Evolutionary conservation across 2,888 invertebrate species (phyloP).

Genomic region (Ellobium chinense): DNA sequence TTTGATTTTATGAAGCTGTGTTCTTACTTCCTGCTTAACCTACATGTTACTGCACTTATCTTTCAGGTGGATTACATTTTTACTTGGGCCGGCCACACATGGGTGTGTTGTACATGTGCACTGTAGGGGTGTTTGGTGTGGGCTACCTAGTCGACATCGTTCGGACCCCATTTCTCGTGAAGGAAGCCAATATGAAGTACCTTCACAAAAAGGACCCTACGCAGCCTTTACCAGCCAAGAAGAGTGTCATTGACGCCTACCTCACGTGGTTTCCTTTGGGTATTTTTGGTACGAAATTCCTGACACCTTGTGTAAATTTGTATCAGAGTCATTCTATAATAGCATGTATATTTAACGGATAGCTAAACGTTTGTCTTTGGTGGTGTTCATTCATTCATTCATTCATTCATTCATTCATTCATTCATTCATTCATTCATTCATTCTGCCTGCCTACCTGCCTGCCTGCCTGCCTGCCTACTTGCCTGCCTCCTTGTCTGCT

Average conservation of each 20-base stretch:
- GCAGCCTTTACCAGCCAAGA: not conserved
- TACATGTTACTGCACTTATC: not conserved
- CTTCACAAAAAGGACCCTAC: conserved; percentile 19
- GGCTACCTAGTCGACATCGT: conserved; percentile 9
- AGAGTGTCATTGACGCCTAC: conserved; percentile 8
- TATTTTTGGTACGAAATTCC: not conserved
- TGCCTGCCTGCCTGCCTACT: no score
- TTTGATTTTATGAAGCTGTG: no score
- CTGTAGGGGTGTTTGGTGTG: not conserved
- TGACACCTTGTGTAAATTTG: no score
- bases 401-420: no score
- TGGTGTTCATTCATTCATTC: no score
- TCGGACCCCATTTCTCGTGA: not conserved
- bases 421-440: no score
- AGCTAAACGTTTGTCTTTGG: no score
- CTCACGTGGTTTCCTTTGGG: conserved; percentile 20
- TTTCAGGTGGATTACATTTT: conserved; percentile 11
- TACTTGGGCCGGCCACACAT: conserved; percentile 4
- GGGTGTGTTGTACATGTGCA: conserved; percentile 9
- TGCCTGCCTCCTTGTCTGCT: no score
- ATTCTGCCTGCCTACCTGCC: no score
- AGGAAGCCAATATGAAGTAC: conserved; percentile 6
- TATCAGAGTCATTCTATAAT: no score
- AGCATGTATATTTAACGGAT: no score
- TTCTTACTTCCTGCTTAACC: no score